Evolutionary conservation across 2,113 vertebrate genomes (phyloP), one percentile per base, ranked within the genome.

Genomic region (Porphyrio hochstetteri): DNA sequence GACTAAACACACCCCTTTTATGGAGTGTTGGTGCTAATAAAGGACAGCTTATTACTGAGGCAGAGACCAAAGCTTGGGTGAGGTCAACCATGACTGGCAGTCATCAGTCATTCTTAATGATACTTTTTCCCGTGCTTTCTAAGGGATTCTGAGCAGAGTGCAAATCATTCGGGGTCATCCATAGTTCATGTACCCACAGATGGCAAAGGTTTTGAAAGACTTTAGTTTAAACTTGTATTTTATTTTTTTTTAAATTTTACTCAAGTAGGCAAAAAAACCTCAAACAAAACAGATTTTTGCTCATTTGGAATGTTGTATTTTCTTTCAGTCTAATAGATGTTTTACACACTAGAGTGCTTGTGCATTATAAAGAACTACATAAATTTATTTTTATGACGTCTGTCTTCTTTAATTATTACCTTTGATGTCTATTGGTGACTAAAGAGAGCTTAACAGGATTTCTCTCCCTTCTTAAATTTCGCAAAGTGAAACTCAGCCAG

Each of bases 51-150:
- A 99, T 98, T 99, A 98, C 98, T 97, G 98, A 98, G 98, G 98
- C 98, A 98, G 98, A 98, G 98, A 98, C 98, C 98, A 98, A 98
- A 98, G 98, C 98, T 98, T 97, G 98, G 98, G 95, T 98, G 98
- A 98, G 98, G 98, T 99, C 98, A 98, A 97, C 98, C 98, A 98
- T 98, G 98, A 98, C 98, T 98, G 98, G 98, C 98, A 98, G 98
- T 99, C 98, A 99, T 99, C 99, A 99, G 98, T 99, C 99, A 99
- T 98, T 97, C 98, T 98, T 99, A 99, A 99, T 99, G 98, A 99
- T 98, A 98, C 98, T 99, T 98, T 98, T 98, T 97, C 98, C 98
- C 97, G 60, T 95, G 98, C 98, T 98, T 98, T 98, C 98, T 97
- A 98, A 98, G 98, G 98, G 97, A 97, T 98, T 98, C 98, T 97